A percentile compares a stretch with the other conserved stretches of the same genome.
phyloP scores from a whole-genome alignment of 1,140 invertebrate species.

The Philopotamus ludificatus region DNA sequence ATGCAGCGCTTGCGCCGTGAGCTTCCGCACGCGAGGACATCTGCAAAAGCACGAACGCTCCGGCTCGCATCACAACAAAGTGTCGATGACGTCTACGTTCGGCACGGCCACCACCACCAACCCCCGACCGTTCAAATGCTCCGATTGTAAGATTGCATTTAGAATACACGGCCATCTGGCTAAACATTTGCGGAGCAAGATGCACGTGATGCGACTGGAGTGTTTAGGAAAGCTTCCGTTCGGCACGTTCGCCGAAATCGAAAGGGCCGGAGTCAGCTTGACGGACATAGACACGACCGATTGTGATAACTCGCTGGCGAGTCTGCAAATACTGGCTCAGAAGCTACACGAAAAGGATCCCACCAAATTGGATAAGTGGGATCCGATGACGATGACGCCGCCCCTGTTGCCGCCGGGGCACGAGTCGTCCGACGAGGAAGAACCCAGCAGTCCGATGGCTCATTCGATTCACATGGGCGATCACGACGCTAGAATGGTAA shows the following conservation, averaged over 20 bases:
- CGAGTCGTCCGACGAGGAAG: constrained; percentile 53
- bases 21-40: constrained; percentile 88
- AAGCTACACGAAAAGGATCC: constrained; percentile 83
- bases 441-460: constrained; percentile 44
- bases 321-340: constrained; percentile 74
- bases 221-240: constrained; percentile 90
- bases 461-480: constrained; percentile 45
- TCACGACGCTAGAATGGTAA: constrained; percentile 50
- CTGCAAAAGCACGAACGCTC: constrained; percentile 89
- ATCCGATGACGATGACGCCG: constrained; percentile 46
- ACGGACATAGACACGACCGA: constrained; percentile 93
- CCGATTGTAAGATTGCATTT: constrained; percentile 94
- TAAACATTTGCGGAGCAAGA: constrained; percentile 94
- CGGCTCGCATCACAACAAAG: constrained; percentile 88
- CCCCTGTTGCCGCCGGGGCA: constrained; percentile 43
- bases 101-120: constrained; percentile 82
- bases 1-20: constrained; percentile 87
- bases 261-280: constrained; percentile 83
- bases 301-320: constrained; percentile 88
- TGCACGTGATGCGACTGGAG: constrained; percentile 95
- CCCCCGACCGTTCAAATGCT: constrained; percentile 91
- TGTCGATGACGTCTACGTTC: constrained; percentile 83
- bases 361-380: constrained; percentile 65
- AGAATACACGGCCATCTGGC: constrained; percentile 94
- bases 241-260: constrained; percentile 94